Evolutionary conservation across 35 echinoderm and acorn worm species (phyloP), one percentile per base, ranked within the genome.

Genomic region (Holothuria glaberrima): DNA sequence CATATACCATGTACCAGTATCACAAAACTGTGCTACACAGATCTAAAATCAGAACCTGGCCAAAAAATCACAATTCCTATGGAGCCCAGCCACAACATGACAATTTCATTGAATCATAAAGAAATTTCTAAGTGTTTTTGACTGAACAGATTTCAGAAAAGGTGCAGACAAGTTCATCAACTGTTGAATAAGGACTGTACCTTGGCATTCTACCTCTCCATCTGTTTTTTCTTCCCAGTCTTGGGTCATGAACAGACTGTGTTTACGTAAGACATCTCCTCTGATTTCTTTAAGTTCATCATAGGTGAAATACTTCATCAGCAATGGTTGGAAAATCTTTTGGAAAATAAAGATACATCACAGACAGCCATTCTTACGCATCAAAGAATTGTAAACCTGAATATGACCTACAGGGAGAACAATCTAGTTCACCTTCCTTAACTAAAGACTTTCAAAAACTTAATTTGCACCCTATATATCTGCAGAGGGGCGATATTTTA

Each of bases 251-350:
- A 92, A 90, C 28, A 86, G 70, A 31, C 74, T 68, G 75, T 99
- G 97, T 29, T 69, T 75, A 27, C 92, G 69, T 19, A 99, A 84
- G 71, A 99, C 97, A 71, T 93, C 58, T 30, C 88, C 90, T 48
- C 91, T 92, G 58, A 99, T 99, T 19, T 84, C 91, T 52, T 88
- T 91, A 61, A 99, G 56, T 76, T 99, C 97, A 61, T 92, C 94
- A 41, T 93, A 91, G 32, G 88, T 93, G 91, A 99, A 99, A 68
- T 99, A 99, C 59, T 95, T 77, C 88, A 99, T 99, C 67, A 99
- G 52, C 59, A 99, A 67, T 36, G 93, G 93, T 44, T 99, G 97
- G 88, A 99, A 99, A 85, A 94, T 87, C 97, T 99, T 56, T 25
- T 79, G 1, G 35, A 4, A 54, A 14, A 54, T 2, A 54, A 54